phyloP scores from a whole-genome alignment of 2,888 invertebrate genomes.

The Hydraecia micacea region DNA sequence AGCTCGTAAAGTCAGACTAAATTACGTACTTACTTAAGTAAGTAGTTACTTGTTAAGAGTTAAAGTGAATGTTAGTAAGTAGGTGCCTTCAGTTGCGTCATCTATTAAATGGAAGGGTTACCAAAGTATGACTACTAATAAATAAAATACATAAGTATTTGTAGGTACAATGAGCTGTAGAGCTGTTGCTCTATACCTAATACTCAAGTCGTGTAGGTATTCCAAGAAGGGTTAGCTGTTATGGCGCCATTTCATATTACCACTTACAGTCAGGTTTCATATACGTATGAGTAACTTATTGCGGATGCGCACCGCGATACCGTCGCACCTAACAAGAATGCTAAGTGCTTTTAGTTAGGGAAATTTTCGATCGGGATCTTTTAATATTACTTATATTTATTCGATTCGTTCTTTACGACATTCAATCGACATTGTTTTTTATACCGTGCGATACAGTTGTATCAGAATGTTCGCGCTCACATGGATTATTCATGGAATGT shows the following conservation, averaged over 20 bases:
- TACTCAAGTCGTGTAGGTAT: slow-evolving; percentile 63
- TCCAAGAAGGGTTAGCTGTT: slow-evolving; percentile 70
- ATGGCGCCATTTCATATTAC: slow-evolving; percentile 76
- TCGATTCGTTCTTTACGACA: slow-evolving; percentile 35
- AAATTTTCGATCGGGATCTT: slow-evolving; percentile 65
- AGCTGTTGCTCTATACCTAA: slow-evolving; percentile 11
- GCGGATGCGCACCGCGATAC: slow-evolving; percentile 72
- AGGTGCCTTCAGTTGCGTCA: slow-evolving; percentile 22
- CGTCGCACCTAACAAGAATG: slow-evolving; percentile 71
- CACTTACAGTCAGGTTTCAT: slow-evolving; percentile 72
- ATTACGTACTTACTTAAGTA: slow-evolving; percentile 10
- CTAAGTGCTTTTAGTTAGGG: slow-evolving; percentile 70
- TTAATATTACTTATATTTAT: slow-evolving; percentile 48
- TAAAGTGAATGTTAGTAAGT: slow-evolving; percentile 24
- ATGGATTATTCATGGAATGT: slow-evolving; percentile 46
- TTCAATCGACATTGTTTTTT: slow-evolving; percentile 29
- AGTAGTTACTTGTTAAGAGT: not conserved
- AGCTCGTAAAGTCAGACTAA: slow-evolving; percentile 14
- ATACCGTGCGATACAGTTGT: slow-evolving; percentile 32
- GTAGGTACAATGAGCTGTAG: slow-evolving; percentile 23
- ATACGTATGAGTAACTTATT: slow-evolving; percentile 71
- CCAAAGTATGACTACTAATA: slow-evolving; percentile 6
- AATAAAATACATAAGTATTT: slow-evolving; percentile 19
- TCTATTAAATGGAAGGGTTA: slow-evolving; percentile 17
- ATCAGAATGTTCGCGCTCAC: slow-evolving; percentile 38